Percentiles rank a stretch among this genome's conserved stretches.
These are phyloP conservation scores for Drosophila ficusphila DNA, from an alignment of 1,140 invertebrate genomes.

Conservation along the genomic window DNA sequence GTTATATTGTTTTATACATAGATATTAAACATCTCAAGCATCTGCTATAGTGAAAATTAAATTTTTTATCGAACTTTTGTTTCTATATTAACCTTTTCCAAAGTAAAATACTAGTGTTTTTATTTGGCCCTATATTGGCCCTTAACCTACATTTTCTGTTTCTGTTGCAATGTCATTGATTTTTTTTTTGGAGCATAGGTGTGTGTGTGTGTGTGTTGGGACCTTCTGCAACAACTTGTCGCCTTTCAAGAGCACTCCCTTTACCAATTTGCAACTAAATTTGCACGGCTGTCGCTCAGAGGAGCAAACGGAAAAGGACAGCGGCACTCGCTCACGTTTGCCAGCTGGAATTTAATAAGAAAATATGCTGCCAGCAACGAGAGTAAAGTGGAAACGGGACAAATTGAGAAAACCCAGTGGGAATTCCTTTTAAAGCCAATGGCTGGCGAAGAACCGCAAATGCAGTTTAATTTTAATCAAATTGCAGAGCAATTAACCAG, in stretches of 20 bases:
- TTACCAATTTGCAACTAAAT: conserved; percentile 73
- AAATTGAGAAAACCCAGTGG: background rate
- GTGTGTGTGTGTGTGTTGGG: conserved; percentile 5
- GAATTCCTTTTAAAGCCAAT: conserved; percentile 49
- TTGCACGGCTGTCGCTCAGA: conserved; percentile 59
- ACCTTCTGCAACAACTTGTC: conserved; percentile 66
- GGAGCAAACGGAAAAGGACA: conserved; percentile 28
- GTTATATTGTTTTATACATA: no score
- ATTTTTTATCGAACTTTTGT: no score
- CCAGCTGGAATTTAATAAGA: conserved; percentile 68
- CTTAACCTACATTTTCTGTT: background rate
- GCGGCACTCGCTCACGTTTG: conserved; percentile 43
- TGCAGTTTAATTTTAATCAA: conserved; percentile 78
- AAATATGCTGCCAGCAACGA: conserved; percentile 55
- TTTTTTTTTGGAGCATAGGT: conserved; percentile 30
- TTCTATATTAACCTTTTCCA: no score
- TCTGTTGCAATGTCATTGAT: conserved; percentile 34
- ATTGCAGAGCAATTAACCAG: conserved; percentile 69
- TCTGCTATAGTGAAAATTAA: no score
- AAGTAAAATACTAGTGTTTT: background rate
- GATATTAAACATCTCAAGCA: no score
- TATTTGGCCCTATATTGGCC: background rate
- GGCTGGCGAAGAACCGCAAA: conserved; percentile 57
- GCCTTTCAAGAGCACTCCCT: conserved; percentile 63
- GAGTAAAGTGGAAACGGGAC: conserved; percentile 44